Base-by-base conservation (phyloP, 92 coral and sea anemone species). In the Nematostella vectensis region DNA sequence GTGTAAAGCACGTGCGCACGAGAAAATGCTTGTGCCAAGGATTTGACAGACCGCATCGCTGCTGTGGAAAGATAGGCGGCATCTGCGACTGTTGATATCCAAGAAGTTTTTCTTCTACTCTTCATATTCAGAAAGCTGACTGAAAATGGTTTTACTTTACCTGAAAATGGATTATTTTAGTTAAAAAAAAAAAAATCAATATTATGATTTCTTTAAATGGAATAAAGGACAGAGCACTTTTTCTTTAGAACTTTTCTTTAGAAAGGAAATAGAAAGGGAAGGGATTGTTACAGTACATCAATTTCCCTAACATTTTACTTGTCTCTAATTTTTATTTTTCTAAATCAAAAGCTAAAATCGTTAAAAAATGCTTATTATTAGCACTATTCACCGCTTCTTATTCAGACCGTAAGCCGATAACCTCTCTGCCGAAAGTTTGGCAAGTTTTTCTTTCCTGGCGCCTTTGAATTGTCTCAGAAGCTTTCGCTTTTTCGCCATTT, bases 21-120 rank as follows among this genome's bases (percentile, higher is more conserved):
- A 72, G 74, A 22, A 89, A 77, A 44, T 89, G 97, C 63, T 72
- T 89, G 50, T 85, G 97, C 61, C 89, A 81, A 4, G 97, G 97
- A 16, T 85, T 89, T 63, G 73, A 64, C n/a, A 76, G 61, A 25
- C 77, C 89, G 11, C 97, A 89, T 48, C 71, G 94, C 1, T 89
- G 97, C 48, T 89, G 97, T 36, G 97, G 97, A 0, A 76, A 62
- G 2, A 55, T 73, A 44, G 87, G 97, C 1, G 88, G 95, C 15
- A 25, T 71, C 17, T 89, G 97, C 47, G 95, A 85, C 38, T 89
- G 97, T 52, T 89, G 65, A 73, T 0, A 15, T n/a, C n/a, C n/a
- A n/a, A 31, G 9, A 10, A 31, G 11, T 8, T 11, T 6, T 13
- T 15, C 0, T 4, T 40, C 3, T 10, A 20, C 26, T 17, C 23